Conservation (phyloP, 2,113 vertebrate species). For the Stomatorhinus ivindoensis region DNA sequence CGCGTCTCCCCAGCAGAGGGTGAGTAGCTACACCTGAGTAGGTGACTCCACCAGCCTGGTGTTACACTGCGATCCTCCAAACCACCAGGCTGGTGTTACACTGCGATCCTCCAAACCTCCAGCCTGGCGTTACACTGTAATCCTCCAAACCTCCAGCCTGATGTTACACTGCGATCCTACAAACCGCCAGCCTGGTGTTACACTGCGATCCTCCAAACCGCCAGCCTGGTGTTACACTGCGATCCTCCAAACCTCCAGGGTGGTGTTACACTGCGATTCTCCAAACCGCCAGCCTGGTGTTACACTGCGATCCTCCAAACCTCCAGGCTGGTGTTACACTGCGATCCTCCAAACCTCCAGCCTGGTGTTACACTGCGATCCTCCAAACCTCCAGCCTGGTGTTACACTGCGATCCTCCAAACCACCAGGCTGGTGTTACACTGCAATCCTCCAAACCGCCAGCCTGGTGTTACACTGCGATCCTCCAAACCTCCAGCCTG, state of each 20-base stretch:
- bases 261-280: not conserved
- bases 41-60: no score
- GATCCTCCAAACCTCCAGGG: not conserved
- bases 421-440: not conserved
- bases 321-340: not conserved
- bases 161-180: no score
- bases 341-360: not conserved
- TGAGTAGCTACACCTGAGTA: slow-evolving; percentile 29
- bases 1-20: slow-evolving; percentile 81
- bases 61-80: no score
- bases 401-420: not conserved
- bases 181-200: not conserved
- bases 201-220: not conserved
- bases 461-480: not conserved
- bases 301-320: no score
- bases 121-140: not conserved
- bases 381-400: not conserved
- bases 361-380: not conserved
- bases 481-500: not conserved
- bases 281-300: not conserved
- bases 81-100: no score
- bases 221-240: not conserved
- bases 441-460: not conserved
- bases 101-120: no score
- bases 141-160: not conserved